A percentile compares a stretch with the other conserved stretches of the same genome.
phyloP scores from a whole-genome alignment of 1,140 invertebrate genomes.

The Drosophila lini region DNA sequence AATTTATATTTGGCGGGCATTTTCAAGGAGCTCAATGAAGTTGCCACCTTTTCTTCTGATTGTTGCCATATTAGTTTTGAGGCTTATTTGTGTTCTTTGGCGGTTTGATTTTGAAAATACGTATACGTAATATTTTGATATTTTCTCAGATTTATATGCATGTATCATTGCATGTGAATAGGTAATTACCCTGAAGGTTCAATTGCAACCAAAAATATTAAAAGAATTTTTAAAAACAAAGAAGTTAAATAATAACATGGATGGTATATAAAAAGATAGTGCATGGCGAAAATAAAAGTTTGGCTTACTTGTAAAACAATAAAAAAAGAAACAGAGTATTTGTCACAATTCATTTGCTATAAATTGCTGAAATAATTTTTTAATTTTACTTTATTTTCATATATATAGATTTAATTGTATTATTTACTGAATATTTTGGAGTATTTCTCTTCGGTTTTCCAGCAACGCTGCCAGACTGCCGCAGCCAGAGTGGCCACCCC shows the following conservation, averaged over 20 bases:
- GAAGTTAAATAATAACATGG: too few relatives aligned
- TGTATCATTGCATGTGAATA: not conserved
- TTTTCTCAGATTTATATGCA: not conserved
- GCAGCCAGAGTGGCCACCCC: slow-evolving; percentile 9
- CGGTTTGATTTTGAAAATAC: not conserved
- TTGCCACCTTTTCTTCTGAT: not conserved
- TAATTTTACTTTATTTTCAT: not conserved
- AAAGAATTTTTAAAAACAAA: too few relatives aligned
- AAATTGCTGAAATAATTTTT: not conserved
- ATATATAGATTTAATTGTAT: not conserved
- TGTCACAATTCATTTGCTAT: not conserved
- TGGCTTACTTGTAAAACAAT: too few relatives aligned
- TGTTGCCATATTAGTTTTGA: not conserved
- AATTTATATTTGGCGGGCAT: not conserved
- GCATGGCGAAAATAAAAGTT: too few relatives aligned
- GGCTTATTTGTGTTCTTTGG: not conserved
- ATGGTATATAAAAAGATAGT: too few relatives aligned
- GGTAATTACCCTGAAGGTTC: too few relatives aligned
- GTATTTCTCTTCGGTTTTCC: not conserved
- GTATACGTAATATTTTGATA: not conserved
- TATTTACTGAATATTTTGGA: too few relatives aligned
- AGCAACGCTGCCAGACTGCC: slow-evolving; percentile 17
- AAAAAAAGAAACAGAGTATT: not conserved
- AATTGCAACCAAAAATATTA: too few relatives aligned
- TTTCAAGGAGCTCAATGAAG: not conserved